Percentiles rank a stretch among this genome's conserved stretches.
phyloP scores from a whole-genome alignment of 2,113 vertebrate genomes.

The Nycticryphes semicollaris region DNA sequence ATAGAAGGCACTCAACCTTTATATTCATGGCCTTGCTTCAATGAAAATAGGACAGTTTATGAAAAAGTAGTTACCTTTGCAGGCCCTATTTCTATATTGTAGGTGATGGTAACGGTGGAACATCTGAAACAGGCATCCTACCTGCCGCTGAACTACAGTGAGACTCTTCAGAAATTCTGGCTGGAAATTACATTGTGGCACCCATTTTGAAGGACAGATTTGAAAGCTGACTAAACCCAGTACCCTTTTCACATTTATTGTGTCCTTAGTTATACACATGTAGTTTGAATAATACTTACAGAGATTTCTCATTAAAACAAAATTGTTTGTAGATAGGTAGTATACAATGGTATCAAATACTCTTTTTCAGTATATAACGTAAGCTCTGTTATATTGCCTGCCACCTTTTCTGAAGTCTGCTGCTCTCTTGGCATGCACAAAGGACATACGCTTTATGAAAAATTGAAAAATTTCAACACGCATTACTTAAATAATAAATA shows the following conservation, averaged over 20 bases:
- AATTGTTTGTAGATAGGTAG: background rate
- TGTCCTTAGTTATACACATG: background rate
- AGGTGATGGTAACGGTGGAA: background rate
- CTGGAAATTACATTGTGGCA: background rate
- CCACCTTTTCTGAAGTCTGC: constrained; percentile 11
- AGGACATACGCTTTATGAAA: constrained; percentile 62
- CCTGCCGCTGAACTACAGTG: background rate
- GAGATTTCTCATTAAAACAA: background rate
- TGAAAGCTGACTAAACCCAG: background rate
- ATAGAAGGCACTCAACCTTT: background rate
- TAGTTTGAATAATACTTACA: background rate
- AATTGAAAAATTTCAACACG: constrained; percentile 69
- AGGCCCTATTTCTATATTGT: background rate
- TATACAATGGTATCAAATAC: background rate
- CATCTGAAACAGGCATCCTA: background rate
- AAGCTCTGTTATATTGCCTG: background rate
- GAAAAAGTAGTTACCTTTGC: background rate
- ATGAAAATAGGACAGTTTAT: background rate
- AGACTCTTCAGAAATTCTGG: background rate
- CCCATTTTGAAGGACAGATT: background rate
- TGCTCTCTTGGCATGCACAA: constrained; percentile 40
- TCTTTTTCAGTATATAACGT: background rate
- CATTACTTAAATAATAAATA: constrained; percentile 73
- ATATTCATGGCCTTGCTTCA: background rate
- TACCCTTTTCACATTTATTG: background rate